Base-by-base conservation (phyloP, 2,888 invertebrate genomes). In the Agriopis marginaria region DNA sequence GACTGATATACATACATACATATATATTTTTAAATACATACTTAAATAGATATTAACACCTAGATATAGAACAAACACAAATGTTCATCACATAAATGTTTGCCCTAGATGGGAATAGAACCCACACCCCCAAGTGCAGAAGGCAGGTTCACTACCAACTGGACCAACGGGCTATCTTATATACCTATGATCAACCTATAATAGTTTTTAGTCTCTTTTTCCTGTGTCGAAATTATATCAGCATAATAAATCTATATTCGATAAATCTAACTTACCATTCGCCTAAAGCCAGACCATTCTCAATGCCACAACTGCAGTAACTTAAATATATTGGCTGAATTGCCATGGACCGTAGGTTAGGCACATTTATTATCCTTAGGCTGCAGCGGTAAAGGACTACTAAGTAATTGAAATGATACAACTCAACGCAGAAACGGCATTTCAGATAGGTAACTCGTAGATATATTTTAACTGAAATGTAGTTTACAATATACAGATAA, bases 301-400 rank as follows among this genome's bases (percentile, higher is more conserved):
- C 32, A 49, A 49, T 60, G 60, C 49, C 60, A 60, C 11, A 44
- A 44, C 12, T 58, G 47, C 40, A 64, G 50, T 44, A 54, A 55
- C 63, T 47, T 63, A 9, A 32, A 63, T 45, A 54, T 54, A 63
- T 63, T 54, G 63, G 32, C 11, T 45, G 17, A 54, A 10, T 1
- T 32, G 47, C 5, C 32, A 44, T 40, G 11, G n/a, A 44, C 14
- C 23, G 8, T 11, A 10, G 45, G 14, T 56, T 42, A 56, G 56
- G 10, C 14, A 14, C 42, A 61, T 61, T 51, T 61, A 61, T 61
- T 14, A 50, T 50, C 50, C 40, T 42, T 17, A 9, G 61, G 17
- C 61, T 49, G 39, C 12, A 7, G 17, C 39, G 10, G 12, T 10
- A 56, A 51, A 14, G 50, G 50, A 32, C 47, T 40, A 50, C 47